phyloP scores from a whole-genome alignment of 2,113 vertebrate genomes.

The Tretioscincus oriximinensis region DNA sequence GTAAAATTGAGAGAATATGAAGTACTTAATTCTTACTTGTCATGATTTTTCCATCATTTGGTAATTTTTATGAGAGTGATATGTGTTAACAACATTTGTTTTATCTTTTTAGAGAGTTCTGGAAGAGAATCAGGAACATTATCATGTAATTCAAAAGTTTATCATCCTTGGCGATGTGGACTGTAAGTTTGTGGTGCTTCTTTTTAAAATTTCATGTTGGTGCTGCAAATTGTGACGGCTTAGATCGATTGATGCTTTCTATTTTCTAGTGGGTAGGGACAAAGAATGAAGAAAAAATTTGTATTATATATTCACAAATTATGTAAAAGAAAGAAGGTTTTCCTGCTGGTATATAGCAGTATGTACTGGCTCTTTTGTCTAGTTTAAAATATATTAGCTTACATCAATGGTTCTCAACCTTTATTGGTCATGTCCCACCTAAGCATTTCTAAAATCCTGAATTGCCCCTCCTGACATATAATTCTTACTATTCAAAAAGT shows the following conservation, averaged over 20 bases:
- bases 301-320: not conserved
- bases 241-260: not conserved
- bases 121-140: slow-evolving; percentile 92
- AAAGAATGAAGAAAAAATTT: not conserved
- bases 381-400: not conserved
- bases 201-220: not conserved
- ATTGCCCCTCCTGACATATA: too few relatives aligned
- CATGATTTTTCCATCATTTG: too few relatives aligned
- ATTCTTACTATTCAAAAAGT: too few relatives aligned
- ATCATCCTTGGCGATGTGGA: slow-evolving; percentile 92
- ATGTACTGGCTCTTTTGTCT: not conserved
- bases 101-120: slow-evolving; percentile 82
- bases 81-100: slow-evolving; percentile 34
- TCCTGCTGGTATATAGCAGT: not conserved
- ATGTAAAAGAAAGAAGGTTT: not conserved
- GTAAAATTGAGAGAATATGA: not conserved
- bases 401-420: not conserved
- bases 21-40: not conserved
- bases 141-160: slow-evolving; percentile 95
- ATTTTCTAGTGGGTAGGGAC: too few relatives aligned
- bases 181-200: slow-evolving; percentile 73
- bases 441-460: too few relatives aligned
- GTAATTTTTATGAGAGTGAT: not conserved
- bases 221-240: not conserved
- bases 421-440: too few relatives aligned